A percentile compares a stretch with the other conserved stretches of the same genome.
Conservation (phyloP, 2,888 invertebrate genomes). For the Imbricaverruca yamaguchii region DNA sequence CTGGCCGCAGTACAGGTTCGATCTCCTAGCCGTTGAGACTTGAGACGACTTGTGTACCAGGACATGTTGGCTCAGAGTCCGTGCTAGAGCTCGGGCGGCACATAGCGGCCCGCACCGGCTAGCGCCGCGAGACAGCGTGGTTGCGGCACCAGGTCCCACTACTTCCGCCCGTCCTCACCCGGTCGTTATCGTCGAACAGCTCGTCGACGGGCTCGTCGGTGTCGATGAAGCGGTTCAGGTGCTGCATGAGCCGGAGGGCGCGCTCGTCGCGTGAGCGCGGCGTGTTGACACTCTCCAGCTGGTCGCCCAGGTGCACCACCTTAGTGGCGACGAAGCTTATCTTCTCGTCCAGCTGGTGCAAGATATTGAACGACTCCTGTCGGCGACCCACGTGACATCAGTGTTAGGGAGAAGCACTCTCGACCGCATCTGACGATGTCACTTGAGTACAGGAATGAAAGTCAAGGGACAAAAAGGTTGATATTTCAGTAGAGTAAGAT, state of each 20-base stretch:
- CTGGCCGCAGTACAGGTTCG: too few species aligned
- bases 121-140: too few species aligned
- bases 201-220: slow-evolving; percentile 75
- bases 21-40: too few species aligned
- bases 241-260: slow-evolving; percentile 82
- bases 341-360: slow-evolving; percentile 86
- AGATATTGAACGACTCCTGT: slow-evolving; percentile 72
- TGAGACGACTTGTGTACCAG: too few species aligned
- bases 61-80: too few species aligned
- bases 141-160: background rate
- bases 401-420: too few species aligned
- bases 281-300: slow-evolving; percentile 90
- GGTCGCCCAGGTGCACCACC: slow-evolving; percentile 96
- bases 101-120: too few species aligned
- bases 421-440: too few species aligned
- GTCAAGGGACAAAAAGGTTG: background rate
- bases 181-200: slow-evolving; percentile 74
- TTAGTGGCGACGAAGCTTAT: slow-evolving; percentile 96
- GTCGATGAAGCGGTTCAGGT: slow-evolving; percentile 84
- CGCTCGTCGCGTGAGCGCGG: slow-evolving; percentile 91
- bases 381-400: too few species aligned
- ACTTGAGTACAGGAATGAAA: slow-evolving; percentile 34
- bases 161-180: slow-evolving; percentile 46
- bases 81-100: too few species aligned
- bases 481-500: too few species aligned